A percentile compares a stretch with the other conserved stretches of the same genome.
phyloP scores from a whole-genome alignment of 1,140 invertebrate genomes.

The Drosophila tristis region DNA sequence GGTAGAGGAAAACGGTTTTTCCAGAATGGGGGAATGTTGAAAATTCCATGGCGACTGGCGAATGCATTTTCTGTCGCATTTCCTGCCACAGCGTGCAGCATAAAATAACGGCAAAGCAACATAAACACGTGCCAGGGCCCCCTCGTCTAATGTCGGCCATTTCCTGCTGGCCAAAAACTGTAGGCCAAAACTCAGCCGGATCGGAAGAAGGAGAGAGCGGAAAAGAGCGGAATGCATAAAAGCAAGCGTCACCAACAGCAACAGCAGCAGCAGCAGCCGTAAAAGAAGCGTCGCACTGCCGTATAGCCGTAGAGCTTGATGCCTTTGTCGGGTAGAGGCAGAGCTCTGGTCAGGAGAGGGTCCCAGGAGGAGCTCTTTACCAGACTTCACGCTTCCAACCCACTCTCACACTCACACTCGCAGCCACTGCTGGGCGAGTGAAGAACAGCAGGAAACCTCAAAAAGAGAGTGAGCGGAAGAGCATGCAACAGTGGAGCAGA shows the following conservation, averaged over 20 bases:
- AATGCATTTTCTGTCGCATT: constrained; percentile 61
- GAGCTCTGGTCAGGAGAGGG: constrained; percentile 32
- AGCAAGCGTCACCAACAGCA: constrained; percentile 41
- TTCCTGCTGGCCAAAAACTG: constrained; percentile 72
- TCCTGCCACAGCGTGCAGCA: constrained; percentile 51
- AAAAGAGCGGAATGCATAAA: constrained; percentile 51
- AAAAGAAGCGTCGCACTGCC: constrained; percentile 27
- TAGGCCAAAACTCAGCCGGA: constrained; percentile 33
- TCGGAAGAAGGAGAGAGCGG: neutral
- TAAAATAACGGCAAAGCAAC: constrained; percentile 60
- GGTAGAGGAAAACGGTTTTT: constrained; percentile 46
- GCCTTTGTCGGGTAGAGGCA: constrained; percentile 1
- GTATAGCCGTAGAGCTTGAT: no score
- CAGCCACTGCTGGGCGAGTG: neutral
- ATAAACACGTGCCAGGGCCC: constrained; percentile 68
- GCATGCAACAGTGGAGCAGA: neutral
- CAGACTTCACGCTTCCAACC: constrained; percentile 29
- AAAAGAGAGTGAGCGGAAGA: constrained; percentile 2
- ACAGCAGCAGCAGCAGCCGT: constrained; percentile 5
- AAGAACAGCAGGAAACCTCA: constrained; percentile 28
- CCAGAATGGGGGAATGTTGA: constrained; percentile 6
- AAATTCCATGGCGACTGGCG: constrained; percentile 45
- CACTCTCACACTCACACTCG: neutral
- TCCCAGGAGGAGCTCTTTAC: constrained; percentile 33
- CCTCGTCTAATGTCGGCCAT: constrained; percentile 73